Evolutionary conservation across 2,888 invertebrate species (phyloP).

Genomic region (Drosophila anomelani): DNA sequence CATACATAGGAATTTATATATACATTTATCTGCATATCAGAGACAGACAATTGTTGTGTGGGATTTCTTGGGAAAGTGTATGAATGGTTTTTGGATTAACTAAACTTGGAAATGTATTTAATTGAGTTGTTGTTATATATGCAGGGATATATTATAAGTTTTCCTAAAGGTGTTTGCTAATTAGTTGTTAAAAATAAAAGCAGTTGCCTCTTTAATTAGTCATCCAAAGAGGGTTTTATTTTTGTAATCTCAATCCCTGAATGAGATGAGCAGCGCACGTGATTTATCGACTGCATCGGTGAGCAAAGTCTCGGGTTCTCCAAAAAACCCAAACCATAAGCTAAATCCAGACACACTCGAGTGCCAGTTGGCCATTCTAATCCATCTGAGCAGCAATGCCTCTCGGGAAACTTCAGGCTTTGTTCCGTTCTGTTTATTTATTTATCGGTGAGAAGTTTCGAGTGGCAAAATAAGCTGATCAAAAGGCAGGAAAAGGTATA

Average conservation of each 20-base stretch:
- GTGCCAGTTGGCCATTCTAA: conserved; percentile 21
- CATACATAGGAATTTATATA: conserved; percentile 1
- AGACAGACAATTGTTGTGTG: conserved; percentile 19
- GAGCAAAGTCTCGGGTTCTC: neutral
- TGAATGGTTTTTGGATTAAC: conserved; percentile 3
- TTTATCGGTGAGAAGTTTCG: conserved; percentile 4
- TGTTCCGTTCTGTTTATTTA: conserved; percentile 29
- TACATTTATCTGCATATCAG: conserved; percentile 24
- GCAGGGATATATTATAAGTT: neutral
- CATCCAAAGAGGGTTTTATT: neutral
- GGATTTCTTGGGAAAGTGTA: conserved; percentile 7
- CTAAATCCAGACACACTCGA: conserved; percentile 23
- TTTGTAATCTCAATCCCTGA: conserved; percentile 11
- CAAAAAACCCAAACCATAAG: conserved; percentile 10
- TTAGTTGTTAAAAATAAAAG: conserved; percentile 5
- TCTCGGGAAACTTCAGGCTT: neutral
- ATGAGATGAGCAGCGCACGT: conserved; percentile 27
- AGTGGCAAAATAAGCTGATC: conserved; percentile 6
- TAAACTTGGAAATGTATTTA: neutral
- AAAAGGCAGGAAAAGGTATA: neutral
- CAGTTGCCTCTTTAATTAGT: conserved; percentile 27
- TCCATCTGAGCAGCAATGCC: conserved; percentile 7
- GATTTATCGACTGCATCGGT: conserved; percentile 43
- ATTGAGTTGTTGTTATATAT: neutral
- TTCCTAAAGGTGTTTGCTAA: conserved; percentile 1